A percentile compares a stretch with the other conserved stretches of the same genome.
These are phyloP conservation scores for Laothoe populi DNA, from an alignment of 2,888 invertebrate genomes.

Conservation along the genomic window DNA sequence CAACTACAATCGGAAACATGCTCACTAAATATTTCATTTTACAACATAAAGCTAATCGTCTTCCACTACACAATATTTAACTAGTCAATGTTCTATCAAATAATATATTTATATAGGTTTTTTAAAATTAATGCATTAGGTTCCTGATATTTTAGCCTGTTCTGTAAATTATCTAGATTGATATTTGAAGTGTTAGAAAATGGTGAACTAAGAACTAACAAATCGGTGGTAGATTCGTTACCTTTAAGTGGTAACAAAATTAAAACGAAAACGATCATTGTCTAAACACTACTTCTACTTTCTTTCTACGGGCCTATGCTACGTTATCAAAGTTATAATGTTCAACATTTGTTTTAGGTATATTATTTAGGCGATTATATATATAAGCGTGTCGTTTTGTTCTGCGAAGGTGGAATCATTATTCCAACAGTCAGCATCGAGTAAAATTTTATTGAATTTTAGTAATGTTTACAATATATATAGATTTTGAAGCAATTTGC, in stretches of 20 bases:
- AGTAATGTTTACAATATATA: not conserved
- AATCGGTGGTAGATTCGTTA: not conserved
- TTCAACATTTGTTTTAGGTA: conserved; percentile 43
- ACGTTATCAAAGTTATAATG: conserved; percentile 45
- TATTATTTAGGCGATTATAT: conserved; percentile 25
- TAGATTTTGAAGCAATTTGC: not conserved
- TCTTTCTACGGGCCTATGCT: conserved; percentile 38
- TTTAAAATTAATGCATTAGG: too few relatives aligned
- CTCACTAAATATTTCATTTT: not conserved
- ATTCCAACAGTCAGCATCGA: conserved; percentile 12
- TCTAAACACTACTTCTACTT: conserved; percentile 12
- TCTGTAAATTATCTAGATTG: too few relatives aligned
- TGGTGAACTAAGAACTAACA: too few relatives aligned
- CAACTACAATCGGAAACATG: not conserved
- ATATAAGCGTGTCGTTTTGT: conserved; percentile 15
- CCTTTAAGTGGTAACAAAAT: not conserved
- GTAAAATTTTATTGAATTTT: not conserved
- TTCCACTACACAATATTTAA: not conserved
- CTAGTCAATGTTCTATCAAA: not conserved
- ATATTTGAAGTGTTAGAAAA: too few relatives aligned
- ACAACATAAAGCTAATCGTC: not conserved
- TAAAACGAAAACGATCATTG: not conserved
- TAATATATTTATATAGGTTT: not conserved
- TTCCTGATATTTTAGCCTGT: too few relatives aligned
- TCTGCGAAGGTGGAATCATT: conserved; percentile 4